Evolutionary conservation across 1,140 invertebrate genomes (phyloP).

Genomic region (Drosophila ogumai): DNA sequence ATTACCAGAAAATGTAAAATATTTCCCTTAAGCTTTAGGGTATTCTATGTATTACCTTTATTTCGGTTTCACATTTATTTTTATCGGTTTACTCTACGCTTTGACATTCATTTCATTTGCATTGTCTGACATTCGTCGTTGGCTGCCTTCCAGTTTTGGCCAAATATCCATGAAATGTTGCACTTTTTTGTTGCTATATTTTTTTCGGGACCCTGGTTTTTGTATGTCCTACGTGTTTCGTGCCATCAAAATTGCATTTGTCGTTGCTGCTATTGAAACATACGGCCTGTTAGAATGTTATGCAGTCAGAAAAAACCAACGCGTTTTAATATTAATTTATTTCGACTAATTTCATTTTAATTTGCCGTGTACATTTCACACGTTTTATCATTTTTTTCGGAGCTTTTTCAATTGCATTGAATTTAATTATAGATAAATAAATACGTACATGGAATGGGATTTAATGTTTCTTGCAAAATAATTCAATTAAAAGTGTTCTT

Average conservation of each 20-base stretch:
- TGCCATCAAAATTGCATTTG: conserved; percentile 49
- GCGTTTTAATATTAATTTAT: conserved; percentile 36
- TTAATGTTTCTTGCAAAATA: conserved; percentile 62
- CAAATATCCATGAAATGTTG: conserved; percentile 38
- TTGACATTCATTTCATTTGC: conserved; percentile 57
- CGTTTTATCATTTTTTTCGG: conserved; percentile 1
- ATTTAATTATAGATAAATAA: conserved; percentile 64
- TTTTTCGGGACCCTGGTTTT: conserved; percentile 14
- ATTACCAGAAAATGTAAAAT: too few species aligned
- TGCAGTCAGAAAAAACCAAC: conserved; percentile 8
- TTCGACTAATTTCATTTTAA: conserved; percentile 59
- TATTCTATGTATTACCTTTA: conserved; percentile 10
- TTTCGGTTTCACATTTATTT: conserved; percentile 14
- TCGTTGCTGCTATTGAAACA: conserved; percentile 33
- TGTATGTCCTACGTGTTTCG: conserved; percentile 30
- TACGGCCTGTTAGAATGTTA: conserved; percentile 24
- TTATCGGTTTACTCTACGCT: conserved; percentile 21
- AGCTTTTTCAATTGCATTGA: conserved; percentile 26
- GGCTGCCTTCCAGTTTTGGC: conserved; percentile 63
- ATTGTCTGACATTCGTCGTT: conserved; percentile 53
- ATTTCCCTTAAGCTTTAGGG: not conserved
- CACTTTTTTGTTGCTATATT: conserved; percentile 6
- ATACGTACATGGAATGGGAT: conserved; percentile 19
- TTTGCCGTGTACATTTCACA: conserved; percentile 56
- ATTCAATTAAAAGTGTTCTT: conserved; percentile 68